These are phyloP conservation scores for Parasteatoda lunata DNA, from an alignment of 2,888 invertebrate species.

Conservation along the genomic window DNA sequence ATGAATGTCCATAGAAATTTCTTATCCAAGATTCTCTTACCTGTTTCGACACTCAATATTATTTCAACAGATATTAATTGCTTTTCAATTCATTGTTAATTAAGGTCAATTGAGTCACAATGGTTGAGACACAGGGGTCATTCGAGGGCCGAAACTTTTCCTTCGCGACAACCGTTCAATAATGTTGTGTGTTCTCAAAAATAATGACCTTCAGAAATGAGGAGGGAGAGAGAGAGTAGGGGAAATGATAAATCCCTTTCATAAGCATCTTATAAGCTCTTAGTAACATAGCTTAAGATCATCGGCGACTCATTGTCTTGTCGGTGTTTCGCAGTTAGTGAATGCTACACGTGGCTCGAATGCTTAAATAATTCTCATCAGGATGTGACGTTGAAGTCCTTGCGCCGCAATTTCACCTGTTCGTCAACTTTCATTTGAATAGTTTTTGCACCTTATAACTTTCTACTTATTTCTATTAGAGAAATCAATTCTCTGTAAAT, in stretches of 20 bases:
- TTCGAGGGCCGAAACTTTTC: too few species aligned
- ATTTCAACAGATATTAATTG: too few species aligned
- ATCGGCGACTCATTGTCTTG: constrained; percentile 45
- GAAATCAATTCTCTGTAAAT: too few species aligned
- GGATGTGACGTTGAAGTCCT: constrained; percentile 24
- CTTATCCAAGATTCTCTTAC: too few species aligned
- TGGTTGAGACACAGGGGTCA: too few species aligned
- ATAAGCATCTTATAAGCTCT: neutral
- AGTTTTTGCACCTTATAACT: too few species aligned
- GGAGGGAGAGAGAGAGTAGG: neutral
- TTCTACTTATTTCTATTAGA: too few species aligned
- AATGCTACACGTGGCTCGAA: constrained; percentile 28
- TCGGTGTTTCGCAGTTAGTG: constrained; percentile 11
- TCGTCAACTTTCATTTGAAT: neutral
- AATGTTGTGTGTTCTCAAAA: neutral
- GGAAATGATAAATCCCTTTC: neutral
- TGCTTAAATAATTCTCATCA: constrained; percentile 25
- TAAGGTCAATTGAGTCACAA: too few species aligned
- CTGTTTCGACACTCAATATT: too few species aligned
- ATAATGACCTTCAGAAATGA: constrained; percentile 3
- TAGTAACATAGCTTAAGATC: neutral
- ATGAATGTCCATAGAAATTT: too few species aligned
- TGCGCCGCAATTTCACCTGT: neutral
- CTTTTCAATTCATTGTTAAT: too few species aligned
- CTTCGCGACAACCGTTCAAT: too few species aligned